A percentile compares a stretch with the other conserved stretches of the same genome.
Conservation (phyloP, 1,140 invertebrate genomes). For the Trichogramma pretiosum region DNA sequence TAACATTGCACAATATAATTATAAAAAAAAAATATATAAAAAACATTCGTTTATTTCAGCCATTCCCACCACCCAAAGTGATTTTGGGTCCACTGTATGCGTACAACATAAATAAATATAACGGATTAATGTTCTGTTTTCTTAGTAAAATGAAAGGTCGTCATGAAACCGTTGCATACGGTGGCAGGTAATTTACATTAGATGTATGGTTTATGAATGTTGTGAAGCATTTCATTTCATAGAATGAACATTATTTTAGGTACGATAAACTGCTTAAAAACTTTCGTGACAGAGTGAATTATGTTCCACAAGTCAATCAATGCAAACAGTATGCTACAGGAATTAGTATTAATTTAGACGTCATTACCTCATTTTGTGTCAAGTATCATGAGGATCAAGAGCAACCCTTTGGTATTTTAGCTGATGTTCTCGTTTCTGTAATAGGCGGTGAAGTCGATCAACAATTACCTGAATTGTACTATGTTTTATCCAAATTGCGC, state of each 20-base stretch:
- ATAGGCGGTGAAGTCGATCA: constrained; percentile 47
- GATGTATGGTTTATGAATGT: not conserved
- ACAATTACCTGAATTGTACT: constrained; percentile 56
- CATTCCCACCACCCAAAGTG: constrained; percentile 48
- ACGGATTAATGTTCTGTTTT: constrained; percentile 65
- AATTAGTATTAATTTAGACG: constrained; percentile 65
- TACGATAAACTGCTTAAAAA: constrained; percentile 37
- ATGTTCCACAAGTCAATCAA: constrained; percentile 35
- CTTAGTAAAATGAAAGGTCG: constrained; percentile 51
- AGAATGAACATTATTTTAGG: not conserved
- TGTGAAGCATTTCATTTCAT: not conserved
- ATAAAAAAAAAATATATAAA: not conserved
- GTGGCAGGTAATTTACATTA: constrained; percentile 44
- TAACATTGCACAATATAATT: not conserved
- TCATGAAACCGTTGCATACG: constrained; percentile 57
- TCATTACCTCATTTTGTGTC: constrained; percentile 52
- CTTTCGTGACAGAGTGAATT: constrained; percentile 38
- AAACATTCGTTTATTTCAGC: not conserved
- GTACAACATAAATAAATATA: constrained; percentile 57
- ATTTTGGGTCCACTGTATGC: constrained; percentile 55
- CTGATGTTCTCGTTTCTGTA: constrained; percentile 60
- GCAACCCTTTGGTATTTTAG: constrained; percentile 29
- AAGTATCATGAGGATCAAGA: constrained; percentile 35
- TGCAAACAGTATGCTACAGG: constrained; percentile 57
- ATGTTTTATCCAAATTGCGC: constrained; percentile 53